Percentiles rank a stretch among this genome's conserved stretches.
Conservation (phyloP, 1,140 invertebrate species). For the Drosophila tropicalis region DNA sequence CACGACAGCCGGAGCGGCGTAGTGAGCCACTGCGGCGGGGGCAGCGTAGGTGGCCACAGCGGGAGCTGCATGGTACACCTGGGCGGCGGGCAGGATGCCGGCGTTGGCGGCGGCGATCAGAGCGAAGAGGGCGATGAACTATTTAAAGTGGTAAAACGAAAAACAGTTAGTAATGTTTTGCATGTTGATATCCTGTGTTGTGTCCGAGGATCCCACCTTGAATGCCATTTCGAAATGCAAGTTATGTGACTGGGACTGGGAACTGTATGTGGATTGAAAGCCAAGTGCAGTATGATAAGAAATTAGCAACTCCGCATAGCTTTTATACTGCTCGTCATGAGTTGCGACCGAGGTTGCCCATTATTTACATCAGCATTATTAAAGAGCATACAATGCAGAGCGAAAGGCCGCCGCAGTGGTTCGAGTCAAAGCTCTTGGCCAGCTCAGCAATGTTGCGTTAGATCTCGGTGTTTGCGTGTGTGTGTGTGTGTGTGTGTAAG, state of each 20-base stretch:
- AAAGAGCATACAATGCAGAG: slow-evolving; percentile 49
- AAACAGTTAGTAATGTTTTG: neutral
- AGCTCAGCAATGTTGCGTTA: slow-evolving; percentile 55
- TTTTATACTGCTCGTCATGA: slow-evolving; percentile 6
- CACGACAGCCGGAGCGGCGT: slow-evolving; percentile 24
- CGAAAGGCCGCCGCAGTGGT: slow-evolving; percentile 54
- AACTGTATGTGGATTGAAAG: slow-evolving; percentile 12
- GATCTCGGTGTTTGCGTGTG: slow-evolving; percentile 34
- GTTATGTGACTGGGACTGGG: slow-evolving; percentile 12
- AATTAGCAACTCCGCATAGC: slow-evolving; percentile 19
- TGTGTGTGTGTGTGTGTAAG: neutral
- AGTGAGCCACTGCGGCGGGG: slow-evolving; percentile 32
- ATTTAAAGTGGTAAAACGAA: neutral
- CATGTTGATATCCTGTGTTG: neutral
- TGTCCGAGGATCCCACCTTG: slow-evolving; percentile 36
- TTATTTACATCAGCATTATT: slow-evolving; percentile 15
- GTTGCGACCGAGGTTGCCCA: slow-evolving; percentile 8
- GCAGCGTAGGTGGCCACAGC: slow-evolving; percentile 42
- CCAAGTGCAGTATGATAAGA: slow-evolving; percentile 42
- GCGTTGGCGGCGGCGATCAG: slow-evolving; percentile 45
- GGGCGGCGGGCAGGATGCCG: slow-evolving; percentile 44
- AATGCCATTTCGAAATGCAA: slow-evolving; percentile 51
- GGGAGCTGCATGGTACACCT: slow-evolving; percentile 49
- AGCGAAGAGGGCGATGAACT: slow-evolving; percentile 56
- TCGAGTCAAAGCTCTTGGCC: slow-evolving; percentile 19